Conservation (phyloP, 1,140 invertebrate genomes). For the Pseudomyrmex pallidus region DNA sequence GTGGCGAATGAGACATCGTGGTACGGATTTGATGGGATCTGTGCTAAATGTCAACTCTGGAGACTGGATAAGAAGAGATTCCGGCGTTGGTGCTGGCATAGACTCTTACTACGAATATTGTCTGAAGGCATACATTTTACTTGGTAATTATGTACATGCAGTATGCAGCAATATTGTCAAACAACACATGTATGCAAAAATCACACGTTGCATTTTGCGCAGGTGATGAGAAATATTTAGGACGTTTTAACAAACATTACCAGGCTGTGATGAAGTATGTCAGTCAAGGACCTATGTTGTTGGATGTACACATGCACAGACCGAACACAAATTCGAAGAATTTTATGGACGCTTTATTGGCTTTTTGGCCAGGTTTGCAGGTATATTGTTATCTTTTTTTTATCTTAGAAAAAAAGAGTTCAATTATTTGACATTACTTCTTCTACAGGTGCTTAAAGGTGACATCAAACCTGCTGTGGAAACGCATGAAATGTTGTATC, state of each 20-base stretch:
- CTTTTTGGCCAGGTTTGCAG: slow-evolving; percentile 99
- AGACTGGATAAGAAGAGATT: slow-evolving; percentile 98
- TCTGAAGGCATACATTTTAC: slow-evolving; percentile 95
- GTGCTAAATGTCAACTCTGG: slow-evolving; percentile 98
- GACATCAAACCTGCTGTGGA: slow-evolving; percentile 98
- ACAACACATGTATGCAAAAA: not conserved
- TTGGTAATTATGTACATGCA: slow-evolving; percentile 82
- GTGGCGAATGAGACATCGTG: slow-evolving; percentile 97
- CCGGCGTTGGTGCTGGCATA: slow-evolving; percentile 99
- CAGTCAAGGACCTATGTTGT: slow-evolving; percentile 96
- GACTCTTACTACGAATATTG: slow-evolving; percentile 99
- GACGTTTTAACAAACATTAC: slow-evolving; percentile 98
- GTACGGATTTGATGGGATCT: slow-evolving; percentile 96
- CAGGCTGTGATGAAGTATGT: slow-evolving; percentile 99
- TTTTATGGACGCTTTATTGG: slow-evolving; percentile 98
- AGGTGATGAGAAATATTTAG: slow-evolving; percentile 95
- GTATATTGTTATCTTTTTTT: slow-evolving; percentile 84
- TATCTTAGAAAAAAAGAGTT: slow-evolving; percentile 12
- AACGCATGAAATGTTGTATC: slow-evolving; percentile 98
- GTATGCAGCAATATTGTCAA: not conserved
- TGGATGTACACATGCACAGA: slow-evolving; percentile 99
- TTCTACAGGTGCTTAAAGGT: slow-evolving; percentile 91
- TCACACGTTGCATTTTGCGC: slow-evolving; percentile 68
- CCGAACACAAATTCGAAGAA: slow-evolving; percentile 97
- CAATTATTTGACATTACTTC: slow-evolving; percentile 37